A percentile compares a stretch with the other conserved stretches of the same genome.
Conservation (phyloP, 1,140 invertebrate species). For the Hycleus phaleratus region DNA sequence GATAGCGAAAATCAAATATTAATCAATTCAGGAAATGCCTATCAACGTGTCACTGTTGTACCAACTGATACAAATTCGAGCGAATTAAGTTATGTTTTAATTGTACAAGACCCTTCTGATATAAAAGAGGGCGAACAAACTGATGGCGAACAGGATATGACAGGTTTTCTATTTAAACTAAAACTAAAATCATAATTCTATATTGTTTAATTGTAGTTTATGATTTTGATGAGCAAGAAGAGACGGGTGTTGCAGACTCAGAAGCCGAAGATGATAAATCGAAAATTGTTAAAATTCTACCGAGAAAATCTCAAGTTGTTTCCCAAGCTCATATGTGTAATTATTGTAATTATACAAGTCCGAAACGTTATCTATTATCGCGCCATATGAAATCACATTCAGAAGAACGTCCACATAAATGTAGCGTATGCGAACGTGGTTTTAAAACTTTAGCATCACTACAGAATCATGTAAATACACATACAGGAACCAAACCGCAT, state of each 20-base stretch:
- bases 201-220: constrained; percentile 42
- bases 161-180: constrained; percentile 21
- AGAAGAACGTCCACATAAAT: constrained; percentile 90
- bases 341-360: constrained; percentile 84
- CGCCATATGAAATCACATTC: constrained; percentile 95
- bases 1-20: constrained; percentile 44
- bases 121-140: constrained; percentile 52
- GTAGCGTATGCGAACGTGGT: constrained; percentile 86
- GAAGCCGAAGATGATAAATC: constrained; percentile 64
- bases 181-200: not conserved
- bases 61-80: constrained; percentile 72
- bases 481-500: constrained; percentile 92
- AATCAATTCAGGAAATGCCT: constrained; percentile 55
- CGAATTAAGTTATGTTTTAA: constrained; percentile 83
- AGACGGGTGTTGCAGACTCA: constrained; percentile 50
- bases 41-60: constrained; percentile 80
- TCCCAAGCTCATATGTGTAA: constrained; percentile 74
- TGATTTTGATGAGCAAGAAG: constrained; percentile 58
- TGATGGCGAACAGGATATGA: constrained; percentile 53
- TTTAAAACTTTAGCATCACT: constrained; percentile 92
- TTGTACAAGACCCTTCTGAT: constrained; percentile 67
- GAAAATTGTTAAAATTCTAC: constrained; percentile 58
- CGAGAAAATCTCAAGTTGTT: constrained; percentile 62
- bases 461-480: constrained; percentile 94
- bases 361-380: constrained; percentile 81